These are phyloP conservation scores for Nephrotoma appendiculata DNA, from an alignment of 2,888 invertebrate genomes.

Conservation along the genomic window DNA sequence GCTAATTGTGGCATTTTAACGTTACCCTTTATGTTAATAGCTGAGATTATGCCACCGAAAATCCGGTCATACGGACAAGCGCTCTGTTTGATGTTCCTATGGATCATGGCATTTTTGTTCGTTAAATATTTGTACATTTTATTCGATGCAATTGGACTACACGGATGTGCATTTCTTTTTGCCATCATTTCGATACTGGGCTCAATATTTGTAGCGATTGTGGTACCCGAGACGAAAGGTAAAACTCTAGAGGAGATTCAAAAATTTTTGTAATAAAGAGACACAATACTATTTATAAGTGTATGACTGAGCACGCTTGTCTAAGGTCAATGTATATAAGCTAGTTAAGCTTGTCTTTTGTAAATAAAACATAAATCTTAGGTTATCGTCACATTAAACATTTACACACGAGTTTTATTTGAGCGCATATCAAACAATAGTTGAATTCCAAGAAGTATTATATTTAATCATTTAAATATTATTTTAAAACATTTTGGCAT, in stretches of 20 bases:
- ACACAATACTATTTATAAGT: no score
- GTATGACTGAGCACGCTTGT: no score
- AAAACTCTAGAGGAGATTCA: conserved; percentile 18
- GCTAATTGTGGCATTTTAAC: conserved; percentile 24
- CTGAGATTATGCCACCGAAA: conserved; percentile 24
- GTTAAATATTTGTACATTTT: conserved; percentile 23
- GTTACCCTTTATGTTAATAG: conserved; percentile 23
- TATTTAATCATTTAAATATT: no score
- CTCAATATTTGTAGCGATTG: conserved; percentile 22
- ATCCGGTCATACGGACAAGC: not conserved
- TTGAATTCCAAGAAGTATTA: no score
- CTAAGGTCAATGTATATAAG: no score
- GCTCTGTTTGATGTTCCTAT: conserved; percentile 18
- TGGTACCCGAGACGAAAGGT: conserved; percentile 26
- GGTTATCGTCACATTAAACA: no score
- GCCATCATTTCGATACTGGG: conserved; percentile 18
- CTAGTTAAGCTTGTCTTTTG: no score
- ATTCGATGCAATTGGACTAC: conserved; percentile 20
- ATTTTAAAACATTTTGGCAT: no score
- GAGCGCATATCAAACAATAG: no score
- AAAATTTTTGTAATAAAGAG: not conserved
- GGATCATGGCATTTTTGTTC: conserved; percentile 18
- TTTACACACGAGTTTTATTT: no score
- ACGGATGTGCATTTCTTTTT: conserved; percentile 25
- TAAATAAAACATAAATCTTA: no score